phyloP scores from a whole-genome alignment of 64 coral and sea anemone species.

The Dendronephthya gigantea region DNA sequence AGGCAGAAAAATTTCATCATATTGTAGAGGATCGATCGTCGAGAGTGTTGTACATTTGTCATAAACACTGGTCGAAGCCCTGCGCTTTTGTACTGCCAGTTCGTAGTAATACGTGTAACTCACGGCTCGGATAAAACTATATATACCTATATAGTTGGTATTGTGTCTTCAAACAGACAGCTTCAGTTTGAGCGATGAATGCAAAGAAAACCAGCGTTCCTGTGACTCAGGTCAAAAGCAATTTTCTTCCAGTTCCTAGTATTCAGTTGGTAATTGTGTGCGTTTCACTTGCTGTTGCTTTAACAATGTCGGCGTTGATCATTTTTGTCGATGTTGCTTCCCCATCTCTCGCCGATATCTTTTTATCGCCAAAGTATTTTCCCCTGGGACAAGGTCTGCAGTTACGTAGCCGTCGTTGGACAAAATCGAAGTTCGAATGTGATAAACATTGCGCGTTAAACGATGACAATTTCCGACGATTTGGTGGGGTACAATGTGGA shows the following conservation, averaged over 20 bases:
- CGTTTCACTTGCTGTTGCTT: slow-evolving; percentile 76
- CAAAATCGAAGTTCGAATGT: slow-evolving; percentile 78
- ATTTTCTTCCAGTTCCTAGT: slow-evolving; percentile 62
- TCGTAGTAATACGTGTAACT: background rate
- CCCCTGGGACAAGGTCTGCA: slow-evolving; percentile 94
- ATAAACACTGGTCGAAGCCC: background rate
- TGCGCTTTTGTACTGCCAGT: background rate
- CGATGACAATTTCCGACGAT: slow-evolving; percentile 68
- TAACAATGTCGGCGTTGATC: slow-evolving; percentile 75
- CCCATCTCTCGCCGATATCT: slow-evolving; percentile 72
- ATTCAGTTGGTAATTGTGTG: slow-evolving; percentile 80
- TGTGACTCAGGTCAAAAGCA: background rate
- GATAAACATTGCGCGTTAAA: slow-evolving; percentile 51
- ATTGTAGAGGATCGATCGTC: background rate
- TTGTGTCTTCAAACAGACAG: background rate
- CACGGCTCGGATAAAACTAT: background rate
- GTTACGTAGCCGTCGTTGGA: slow-evolving; percentile 73
- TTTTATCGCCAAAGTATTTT: slow-evolving; percentile 84
- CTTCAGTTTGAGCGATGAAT: background rate
- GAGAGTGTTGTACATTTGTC: background rate
- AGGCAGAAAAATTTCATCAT: background rate
- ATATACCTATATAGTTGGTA: background rate
- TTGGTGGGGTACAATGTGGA: slow-evolving; percentile 73
- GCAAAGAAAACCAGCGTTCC: slow-evolving; percentile 5
- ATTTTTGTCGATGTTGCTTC: slow-evolving; percentile 91